Conservation (phyloP, 2,888 invertebrate species). For the Megaustenia siamemsis region DNA sequence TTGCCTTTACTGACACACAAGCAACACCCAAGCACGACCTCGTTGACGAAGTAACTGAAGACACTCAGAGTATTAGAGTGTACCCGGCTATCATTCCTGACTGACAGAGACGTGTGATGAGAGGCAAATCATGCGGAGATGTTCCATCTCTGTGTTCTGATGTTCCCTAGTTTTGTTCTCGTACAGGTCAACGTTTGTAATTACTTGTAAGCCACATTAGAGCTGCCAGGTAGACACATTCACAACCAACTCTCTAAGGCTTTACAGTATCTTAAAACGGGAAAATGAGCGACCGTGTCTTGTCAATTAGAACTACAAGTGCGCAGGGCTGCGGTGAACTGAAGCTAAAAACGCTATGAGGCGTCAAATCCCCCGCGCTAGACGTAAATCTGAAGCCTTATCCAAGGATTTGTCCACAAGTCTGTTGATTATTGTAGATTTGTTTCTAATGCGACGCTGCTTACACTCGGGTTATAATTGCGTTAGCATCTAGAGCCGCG, state of each 20-base stretch:
- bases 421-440: conserved; percentile 59
- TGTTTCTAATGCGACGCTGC: conserved; percentile 58
- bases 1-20: neutral
- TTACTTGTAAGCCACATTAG: neutral
- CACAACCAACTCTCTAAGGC: neutral
- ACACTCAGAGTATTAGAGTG: neutral
- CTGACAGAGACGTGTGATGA: neutral
- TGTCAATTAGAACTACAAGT: neutral
- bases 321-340: neutral
- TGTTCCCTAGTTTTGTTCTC: neutral
- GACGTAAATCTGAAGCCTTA: conserved; percentile 33
- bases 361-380: conserved; percentile 12
- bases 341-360: neutral
- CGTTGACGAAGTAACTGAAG: neutral
- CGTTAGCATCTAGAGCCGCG: conserved; percentile 46
- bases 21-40: neutral
- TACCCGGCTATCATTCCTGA: neutral
- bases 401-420: conserved; percentile 21
- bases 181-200: neutral
- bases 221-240: neutral
- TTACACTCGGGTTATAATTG: conserved; percentile 58
- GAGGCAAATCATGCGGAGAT: neutral
- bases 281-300: neutral
- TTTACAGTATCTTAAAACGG: neutral
- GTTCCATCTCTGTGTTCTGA: neutral